Evolutionary conservation across 2,797 vertebrate genomes (phyloP).

Genomic region (Chelon labrosus): DNA sequence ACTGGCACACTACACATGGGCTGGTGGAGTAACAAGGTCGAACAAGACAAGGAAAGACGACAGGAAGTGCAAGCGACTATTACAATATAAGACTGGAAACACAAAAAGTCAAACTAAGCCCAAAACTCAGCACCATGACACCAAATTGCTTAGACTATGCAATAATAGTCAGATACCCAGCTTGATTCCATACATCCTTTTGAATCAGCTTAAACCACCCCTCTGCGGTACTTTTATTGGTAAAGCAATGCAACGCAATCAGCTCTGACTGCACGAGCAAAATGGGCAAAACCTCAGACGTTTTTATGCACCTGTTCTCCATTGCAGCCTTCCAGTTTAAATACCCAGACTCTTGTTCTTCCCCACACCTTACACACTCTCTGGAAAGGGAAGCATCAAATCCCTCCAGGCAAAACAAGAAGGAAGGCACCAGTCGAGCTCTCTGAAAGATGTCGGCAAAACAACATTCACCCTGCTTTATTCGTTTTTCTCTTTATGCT

Average conservation of each 20-base stretch:
- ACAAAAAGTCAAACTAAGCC: too few relatives aligned
- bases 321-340: slow-evolving; percentile 20
- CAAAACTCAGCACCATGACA: too few relatives aligned
- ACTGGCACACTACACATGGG: too few relatives aligned
- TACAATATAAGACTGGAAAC: too few relatives aligned
- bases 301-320: slow-evolving; percentile 19
- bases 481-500: slow-evolving; percentile 27
- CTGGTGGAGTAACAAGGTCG: too few relatives aligned
- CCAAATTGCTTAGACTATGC: neutral
- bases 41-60: too few relatives aligned
- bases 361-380: neutral
- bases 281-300: slow-evolving; percentile 5
- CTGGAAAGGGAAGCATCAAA: slow-evolving; percentile 43
- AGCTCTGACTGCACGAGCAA: neutral
- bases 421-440: slow-evolving; percentile 17
- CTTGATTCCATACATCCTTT: neutral
- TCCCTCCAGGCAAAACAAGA: slow-evolving; percentile 39
- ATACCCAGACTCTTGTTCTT: slow-evolving; percentile 26
- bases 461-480: slow-evolving; percentile 5
- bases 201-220: neutral
- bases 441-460: slow-evolving; percentile 20
- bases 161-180: neutral
- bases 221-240: neutral
- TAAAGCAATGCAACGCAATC: neutral
- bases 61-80: too few relatives aligned